Conservation (phyloP, 1,140 invertebrate genomes). For the Drosophila sechellia region DNA sequence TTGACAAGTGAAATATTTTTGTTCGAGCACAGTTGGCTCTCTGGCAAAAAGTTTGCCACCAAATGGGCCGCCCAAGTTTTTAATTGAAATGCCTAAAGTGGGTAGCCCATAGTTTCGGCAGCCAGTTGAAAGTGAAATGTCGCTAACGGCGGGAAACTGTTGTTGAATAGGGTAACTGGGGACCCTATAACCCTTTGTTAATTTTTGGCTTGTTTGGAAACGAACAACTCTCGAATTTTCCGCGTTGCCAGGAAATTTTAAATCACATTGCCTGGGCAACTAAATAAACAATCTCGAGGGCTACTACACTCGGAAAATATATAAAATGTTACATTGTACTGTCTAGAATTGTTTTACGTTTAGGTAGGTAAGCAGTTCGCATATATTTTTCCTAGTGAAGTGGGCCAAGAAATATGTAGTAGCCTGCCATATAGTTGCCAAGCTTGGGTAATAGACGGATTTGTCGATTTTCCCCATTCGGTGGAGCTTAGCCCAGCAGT, state of each 20-base stretch:
- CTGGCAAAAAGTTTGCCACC: slow-evolving; percentile 49
- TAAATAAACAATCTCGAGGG: slow-evolving; percentile 30
- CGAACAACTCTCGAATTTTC: slow-evolving; percentile 27
- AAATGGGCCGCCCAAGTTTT: slow-evolving; percentile 63
- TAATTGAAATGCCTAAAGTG: slow-evolving; percentile 68
- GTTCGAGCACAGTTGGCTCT: slow-evolving; percentile 28
- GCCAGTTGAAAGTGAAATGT: slow-evolving; percentile 49
- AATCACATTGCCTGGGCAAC: slow-evolving; percentile 23
- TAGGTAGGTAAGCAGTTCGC: background rate
- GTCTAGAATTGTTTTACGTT: background rate
- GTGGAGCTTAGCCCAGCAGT: slow-evolving; percentile 11
- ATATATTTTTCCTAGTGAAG: background rate
- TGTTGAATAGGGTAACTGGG: slow-evolving; percentile 25
- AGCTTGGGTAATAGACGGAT: background rate
- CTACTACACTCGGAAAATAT: background rate
- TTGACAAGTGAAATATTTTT: slow-evolving; percentile 67
- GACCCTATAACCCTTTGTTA: slow-evolving; percentile 1
- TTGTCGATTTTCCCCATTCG: slow-evolving; percentile 24
- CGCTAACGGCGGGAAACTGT: slow-evolving; percentile 15
- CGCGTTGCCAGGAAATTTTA: slow-evolving; percentile 2
- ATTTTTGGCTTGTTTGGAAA: background rate
- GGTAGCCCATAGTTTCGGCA: slow-evolving; percentile 19
- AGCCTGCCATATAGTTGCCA: slow-evolving; percentile 35
- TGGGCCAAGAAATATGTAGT: slow-evolving; percentile 18
- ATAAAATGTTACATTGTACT: background rate